Base-by-base conservation (phyloP, 2,888 invertebrate species). In the Drosophila longiperda region DNA sequence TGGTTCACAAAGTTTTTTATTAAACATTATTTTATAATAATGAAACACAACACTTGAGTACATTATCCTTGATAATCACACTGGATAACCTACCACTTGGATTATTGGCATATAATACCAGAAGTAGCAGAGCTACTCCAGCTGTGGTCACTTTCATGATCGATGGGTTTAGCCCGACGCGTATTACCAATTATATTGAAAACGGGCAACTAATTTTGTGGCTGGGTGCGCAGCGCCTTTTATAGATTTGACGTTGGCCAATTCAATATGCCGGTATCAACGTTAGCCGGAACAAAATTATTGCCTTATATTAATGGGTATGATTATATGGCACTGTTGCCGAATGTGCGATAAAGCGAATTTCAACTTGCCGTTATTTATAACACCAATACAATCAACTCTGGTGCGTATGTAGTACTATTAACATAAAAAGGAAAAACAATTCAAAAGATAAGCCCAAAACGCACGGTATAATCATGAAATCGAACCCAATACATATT, bases 71-170 rank as follows among this genome's bases (percentile, higher is more conserved):
- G 36, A 36, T 33, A 49, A 33, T 40, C 26, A 34, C 32, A 36
- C 17, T 33, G 3, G 20, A 40, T 36, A 60, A 89, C 92, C 89
- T 92, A 92, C 92, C 92, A 82, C 83, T 83, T 76, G 72, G 73
- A 80, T 83, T 82, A 81, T 81, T 80, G 66, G 75, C 67, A 65
- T 76, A 74, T 33, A 91, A 62, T 68, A 88, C 70, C 58, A 92
- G 76, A 61, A 91, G 75, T 73, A 91, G 88, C 82, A 92, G 63
- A 66, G 87, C 74, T 73, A 89, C 75, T 82, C 83, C 88, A 63
- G 74, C 71, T 58, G 72, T 76, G 62, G 69, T 80, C 69, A 83
- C 71, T 75, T 83, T 90, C 92, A 92, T 92, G 80, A 80, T 90
- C 82, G 63, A 60, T 71, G 57, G 42, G 48, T 58, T 68, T 69